Base-by-base conservation (phyloP, 2,888 invertebrate species). In the Protophormia terraenovae region DNA sequence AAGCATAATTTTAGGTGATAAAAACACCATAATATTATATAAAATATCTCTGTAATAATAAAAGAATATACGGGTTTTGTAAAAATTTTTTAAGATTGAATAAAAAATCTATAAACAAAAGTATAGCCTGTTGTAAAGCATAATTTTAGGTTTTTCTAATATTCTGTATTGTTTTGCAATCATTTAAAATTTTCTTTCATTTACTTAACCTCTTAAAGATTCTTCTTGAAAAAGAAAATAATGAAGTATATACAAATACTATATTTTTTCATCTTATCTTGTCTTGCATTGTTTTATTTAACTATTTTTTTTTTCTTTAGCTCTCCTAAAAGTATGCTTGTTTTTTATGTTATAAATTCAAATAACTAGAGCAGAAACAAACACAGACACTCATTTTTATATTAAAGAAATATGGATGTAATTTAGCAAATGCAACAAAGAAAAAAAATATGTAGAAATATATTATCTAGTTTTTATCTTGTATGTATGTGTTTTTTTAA, bases 321-420 rank as follows among this genome's bases (percentile, higher is more conserved):
- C 32, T 73, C 29, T 24, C 60, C 76, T 69, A 19, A 50, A 81
- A 67, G 35, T 53, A 60, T 71, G 69, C 19, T 71, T 32, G 29
- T 19, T 53, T n/a, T n/a, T 76, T 66, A 24, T 58, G 6, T 47
- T 55, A 16, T 24, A 60, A 64, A 77, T 64, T 64, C 45, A 3
- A 53, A 66, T 29, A 81, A 72, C 71, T 76, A 64, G 66, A 76
- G 80, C 84, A 69, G 35, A 76, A 80, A 76, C 35, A 69, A 62
- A 50, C 0, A 24, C 41, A 50, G 0, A 47, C 19, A 47, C 16
- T 47, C 50, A 22, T 50, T 19, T 7, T 50, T 14, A 60, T 32
- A 67, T 45, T 22, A 32, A 0, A 60, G 8, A 38, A 7, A 71
- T 22, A 55, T 41, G 62, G 22, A 32, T 67, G 29, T 32, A 38